Conservation (phyloP, 2,888 invertebrate species). For the Acleris literana region DNA sequence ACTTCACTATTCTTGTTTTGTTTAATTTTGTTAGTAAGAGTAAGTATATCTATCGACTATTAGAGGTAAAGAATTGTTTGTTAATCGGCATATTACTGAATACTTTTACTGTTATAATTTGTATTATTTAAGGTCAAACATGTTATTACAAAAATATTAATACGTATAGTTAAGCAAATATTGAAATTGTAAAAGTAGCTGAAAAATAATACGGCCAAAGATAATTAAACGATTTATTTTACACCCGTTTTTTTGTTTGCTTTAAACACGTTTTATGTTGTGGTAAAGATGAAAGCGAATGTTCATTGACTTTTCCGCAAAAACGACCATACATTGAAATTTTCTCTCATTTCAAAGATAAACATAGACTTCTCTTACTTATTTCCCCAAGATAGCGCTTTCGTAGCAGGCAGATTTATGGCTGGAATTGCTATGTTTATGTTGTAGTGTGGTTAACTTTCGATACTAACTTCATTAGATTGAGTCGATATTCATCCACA, state of each 20-base stretch:
- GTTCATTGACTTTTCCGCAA: conserved; percentile 11
- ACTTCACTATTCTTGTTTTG: too few species aligned
- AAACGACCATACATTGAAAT: conserved; percentile 11
- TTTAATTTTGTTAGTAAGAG: too few species aligned
- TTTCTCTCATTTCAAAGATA: conserved; percentile 7
- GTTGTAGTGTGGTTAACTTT: conserved; percentile 45
- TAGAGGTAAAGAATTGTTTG: too few species aligned
- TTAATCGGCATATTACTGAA: too few species aligned
- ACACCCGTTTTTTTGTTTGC: not conserved
- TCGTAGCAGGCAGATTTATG: conserved; percentile 26
- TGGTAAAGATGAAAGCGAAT: not conserved
- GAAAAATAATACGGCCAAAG: conserved; percentile 36
- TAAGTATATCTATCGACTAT: too few species aligned
- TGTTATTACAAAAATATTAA: not conserved
- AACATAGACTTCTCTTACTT: conserved; percentile 15
- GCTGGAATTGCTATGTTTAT: conserved; percentile 42
- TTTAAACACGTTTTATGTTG: not conserved
- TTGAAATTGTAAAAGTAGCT: conserved; percentile 15
- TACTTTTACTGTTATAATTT: too few species aligned
- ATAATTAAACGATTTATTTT: conserved; percentile 30
- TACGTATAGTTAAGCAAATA: not conserved
- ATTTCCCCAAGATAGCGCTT: conserved; percentile 27
- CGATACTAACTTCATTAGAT: conserved; percentile 42
- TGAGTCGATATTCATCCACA: conserved; percentile 27
- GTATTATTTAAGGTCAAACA: too few species aligned